Evolutionary conservation across 2,888 invertebrate species (phyloP).

Genomic region (Drosophila basisetae): DNA sequence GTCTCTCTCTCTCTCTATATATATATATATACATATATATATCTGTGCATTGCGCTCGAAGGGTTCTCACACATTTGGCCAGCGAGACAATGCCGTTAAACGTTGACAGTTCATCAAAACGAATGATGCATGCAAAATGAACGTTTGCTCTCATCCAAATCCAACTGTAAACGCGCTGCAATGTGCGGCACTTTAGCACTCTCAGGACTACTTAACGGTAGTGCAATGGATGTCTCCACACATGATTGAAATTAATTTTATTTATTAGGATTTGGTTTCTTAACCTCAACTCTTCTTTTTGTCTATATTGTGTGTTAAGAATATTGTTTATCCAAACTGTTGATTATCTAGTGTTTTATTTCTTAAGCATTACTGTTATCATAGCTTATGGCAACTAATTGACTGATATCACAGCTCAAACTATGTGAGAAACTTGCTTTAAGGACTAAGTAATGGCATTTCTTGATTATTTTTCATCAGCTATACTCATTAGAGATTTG

Average conservation of each 20-base stretch:
- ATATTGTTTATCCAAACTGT: background rate
- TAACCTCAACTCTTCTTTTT: background rate
- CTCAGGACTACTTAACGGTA: background rate
- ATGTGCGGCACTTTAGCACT: background rate
- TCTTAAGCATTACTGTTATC: background rate
- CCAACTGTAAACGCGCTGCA: conserved; percentile 37
- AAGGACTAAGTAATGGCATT: background rate
- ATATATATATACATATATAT: too few relatives aligned
- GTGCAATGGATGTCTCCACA: background rate
- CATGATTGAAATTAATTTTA: background rate
- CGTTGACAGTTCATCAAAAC: conserved; percentile 83
- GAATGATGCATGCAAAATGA: conserved; percentile 83
- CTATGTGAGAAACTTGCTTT: background rate
- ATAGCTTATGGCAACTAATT: background rate
- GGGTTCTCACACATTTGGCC: conserved; percentile 58
- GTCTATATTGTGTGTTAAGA: background rate
- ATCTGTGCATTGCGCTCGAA: conserved; percentile 7
- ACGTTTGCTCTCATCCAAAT: conserved; percentile 26
- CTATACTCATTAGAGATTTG: background rate
- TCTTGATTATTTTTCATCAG: background rate
- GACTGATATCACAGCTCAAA: background rate
- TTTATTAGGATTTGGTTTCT: background rate
- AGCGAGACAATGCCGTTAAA: conserved; percentile 62
- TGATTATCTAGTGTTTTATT: background rate
- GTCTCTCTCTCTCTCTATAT: background rate